Evolutionary conservation across 2,797 vertebrate genomes (phyloP), one percentile per base, ranked within the genome.

Genomic region (Melanogrammus aeglefinus): DNA sequence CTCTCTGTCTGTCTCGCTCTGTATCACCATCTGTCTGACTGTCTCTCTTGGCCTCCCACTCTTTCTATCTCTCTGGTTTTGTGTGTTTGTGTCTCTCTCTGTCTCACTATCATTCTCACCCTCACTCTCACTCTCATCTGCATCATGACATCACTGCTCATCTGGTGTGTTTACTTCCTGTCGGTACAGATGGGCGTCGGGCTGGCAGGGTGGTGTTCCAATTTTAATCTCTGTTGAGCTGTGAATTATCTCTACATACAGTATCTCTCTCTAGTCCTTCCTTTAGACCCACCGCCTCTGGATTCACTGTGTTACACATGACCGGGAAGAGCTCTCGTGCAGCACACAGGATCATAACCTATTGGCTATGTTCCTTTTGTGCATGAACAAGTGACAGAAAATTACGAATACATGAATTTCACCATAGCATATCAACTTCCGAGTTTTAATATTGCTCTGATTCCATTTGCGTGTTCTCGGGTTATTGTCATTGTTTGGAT

Each of bases 11-110:
- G 71, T 72, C 24, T 77, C 36, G 35, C 24, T 73, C n/a, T 57
- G 44, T 77, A 1, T 72, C 16, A 74, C 36, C 36, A n/a, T 75
- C n/a, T 57, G 41, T 75, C 47, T 86, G 83, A 79, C 79, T 78
- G 75, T 75, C 73, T 77, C 39, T 75, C 1, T 69, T 33, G 78
- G 72, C 86, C n/a, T 69, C 66, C 10, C n/a, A 29, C n/a, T 69
- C 66, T 69, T 3, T 79, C 75, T 39, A 12, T 73, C 79, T 82
- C 35, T 82, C 77, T 72, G 16, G 31, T 36, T 57, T 21, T 57
- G 51, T 18, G 13, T 57, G 51, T 57, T 4, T 57, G 51, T 18
- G 63, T 80, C 75, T 39, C 31, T 82, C 76, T 72, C 72, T 27
- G 71, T 76, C 78, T 77, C 66, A 36, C 21, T 36, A 41, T 47